Evolutionary conservation across 2,888 invertebrate species (phyloP).

Genomic region (Lampropteryx suffumata): DNA sequence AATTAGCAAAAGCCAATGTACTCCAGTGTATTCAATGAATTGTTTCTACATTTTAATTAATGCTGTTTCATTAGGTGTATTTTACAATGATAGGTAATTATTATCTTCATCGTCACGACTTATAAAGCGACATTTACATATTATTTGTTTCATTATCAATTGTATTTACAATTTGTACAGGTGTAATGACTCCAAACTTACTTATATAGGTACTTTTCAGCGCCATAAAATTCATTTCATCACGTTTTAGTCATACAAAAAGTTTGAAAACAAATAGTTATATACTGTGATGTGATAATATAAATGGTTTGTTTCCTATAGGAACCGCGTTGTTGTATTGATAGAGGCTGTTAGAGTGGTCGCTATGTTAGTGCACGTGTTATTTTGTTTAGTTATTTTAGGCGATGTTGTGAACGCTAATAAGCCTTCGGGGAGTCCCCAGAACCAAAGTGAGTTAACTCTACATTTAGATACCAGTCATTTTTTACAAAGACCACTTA

Average conservation of each 20-base stretch:
- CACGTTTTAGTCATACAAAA: constrained; percentile 1
- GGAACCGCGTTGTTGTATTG: not conserved
- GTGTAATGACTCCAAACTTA: not conserved
- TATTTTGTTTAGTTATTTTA: constrained; percentile 3
- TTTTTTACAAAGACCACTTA: no score
- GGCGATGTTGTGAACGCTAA: constrained; percentile 1
- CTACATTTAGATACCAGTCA: no score
- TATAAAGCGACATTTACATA: constrained; percentile 2
- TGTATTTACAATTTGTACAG: constrained; percentile 6
- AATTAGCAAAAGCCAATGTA: not conserved
- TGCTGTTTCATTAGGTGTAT: constrained; percentile 10
- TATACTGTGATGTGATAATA: not conserved
- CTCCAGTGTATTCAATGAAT: not conserved
- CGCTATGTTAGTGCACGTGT: constrained; percentile 8
- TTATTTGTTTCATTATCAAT: constrained; percentile 7
- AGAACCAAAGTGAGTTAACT: not conserved
- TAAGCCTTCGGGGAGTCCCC: not conserved
- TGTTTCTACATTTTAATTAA: constrained; percentile 4
- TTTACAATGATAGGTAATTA: not conserved
- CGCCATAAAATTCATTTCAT: not conserved
- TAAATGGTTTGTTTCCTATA: not conserved
- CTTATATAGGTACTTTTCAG: not conserved
- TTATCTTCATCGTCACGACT: constrained; percentile 11
- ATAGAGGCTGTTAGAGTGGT: constrained; percentile 1
- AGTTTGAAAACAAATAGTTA: not conserved